Base-by-base conservation (phyloP, 2,888 invertebrate genomes). In the Parasteatoda lunata region DNA sequence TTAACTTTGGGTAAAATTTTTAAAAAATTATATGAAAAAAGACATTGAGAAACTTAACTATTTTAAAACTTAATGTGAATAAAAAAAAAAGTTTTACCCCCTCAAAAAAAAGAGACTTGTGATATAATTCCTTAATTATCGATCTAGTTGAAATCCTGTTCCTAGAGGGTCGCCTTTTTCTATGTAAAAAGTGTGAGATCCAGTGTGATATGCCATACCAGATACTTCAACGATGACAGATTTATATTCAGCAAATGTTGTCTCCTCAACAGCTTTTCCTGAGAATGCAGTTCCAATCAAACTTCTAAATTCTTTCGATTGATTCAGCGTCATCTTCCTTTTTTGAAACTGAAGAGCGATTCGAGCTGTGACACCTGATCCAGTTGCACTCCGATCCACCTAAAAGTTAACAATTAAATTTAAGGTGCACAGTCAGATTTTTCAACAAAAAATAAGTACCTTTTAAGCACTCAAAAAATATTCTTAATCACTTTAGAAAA, bases 341-440 rank as follows among this genome's bases (percentile, higher is more conserved):
- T 90, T 90, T 45, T 88, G 83, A 75, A 90, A 90, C 89, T 91
- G 91, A 6, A 91, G 89, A 30, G 92, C 92, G 5, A 92, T 89
- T 65, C 92, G 89, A 47, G 92, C 92, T 4, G 92, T 91, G 0
- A 91, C 91, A 9, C 92, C 92, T 0, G 92, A 92, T 4, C 92
- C 92, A 70, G 91, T 91, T 0, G 92, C 92, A 49, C 91, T 91
- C n/a, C 92, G 90, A 88, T 92, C 92, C 5, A 92, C 91, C 92
- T 92, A 89, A 65, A 45, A n/a, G 45, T 59, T 59, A 59, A 59
- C 30, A 30, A 30, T 30, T 30, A 1, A 30, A 30, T 30, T 30
- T 2, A 30, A 2, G 30, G 30, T 30, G 30, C 30, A 30, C 2
- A 30, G 30, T 2, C 30, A n/a, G n/a, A n/a, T n/a, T n/a, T n/a